Percentiles rank a stretch among this genome's conserved stretches.
These are phyloP conservation scores for Lophius americanus DNA, from an alignment of 2,797 vertebrate genomes.

Conservation along the genomic window DNA sequence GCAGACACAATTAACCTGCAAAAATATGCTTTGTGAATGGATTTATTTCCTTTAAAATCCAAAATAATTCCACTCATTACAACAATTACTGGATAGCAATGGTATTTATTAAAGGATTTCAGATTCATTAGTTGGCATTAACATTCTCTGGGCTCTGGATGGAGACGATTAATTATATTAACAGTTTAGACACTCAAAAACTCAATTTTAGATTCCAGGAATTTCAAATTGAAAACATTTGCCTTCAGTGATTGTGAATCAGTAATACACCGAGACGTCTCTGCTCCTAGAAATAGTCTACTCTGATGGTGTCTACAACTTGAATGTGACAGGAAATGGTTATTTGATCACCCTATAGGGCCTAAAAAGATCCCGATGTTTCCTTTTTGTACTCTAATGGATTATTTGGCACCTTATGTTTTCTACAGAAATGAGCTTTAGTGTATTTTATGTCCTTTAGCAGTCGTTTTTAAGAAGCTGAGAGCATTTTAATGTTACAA, in stretches of 20 bases:
- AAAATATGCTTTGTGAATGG: not conserved
- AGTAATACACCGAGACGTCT: not conserved
- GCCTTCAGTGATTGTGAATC: not conserved
- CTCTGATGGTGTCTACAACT: slow-evolving; percentile 2
- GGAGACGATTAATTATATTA: not conserved
- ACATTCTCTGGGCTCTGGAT: not conserved
- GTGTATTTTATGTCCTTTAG: not conserved
- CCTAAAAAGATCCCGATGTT: not conserved
- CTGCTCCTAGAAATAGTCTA: not conserved
- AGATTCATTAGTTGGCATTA: slow-evolving; percentile 6
- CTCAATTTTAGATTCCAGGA: not conserved
- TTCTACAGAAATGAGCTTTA: not conserved
- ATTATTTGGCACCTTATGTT: slow-evolving; percentile 1
- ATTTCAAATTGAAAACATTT: not conserved
- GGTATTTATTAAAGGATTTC: slow-evolving; percentile 1
- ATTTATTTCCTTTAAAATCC: slow-evolving; percentile 11
- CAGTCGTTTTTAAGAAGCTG: not conserved
- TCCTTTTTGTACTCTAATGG: not conserved
- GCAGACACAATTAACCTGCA: not conserved
- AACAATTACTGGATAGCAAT: not conserved
- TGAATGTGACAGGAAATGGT: not conserved
- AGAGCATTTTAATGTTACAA: not conserved
- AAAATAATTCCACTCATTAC: not conserved
- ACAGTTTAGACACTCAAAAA: slow-evolving; percentile 15
- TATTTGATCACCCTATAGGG: not conserved